Conservation (phyloP, 2,113 vertebrate genomes). For the Scytalopus superciliaris region DNA sequence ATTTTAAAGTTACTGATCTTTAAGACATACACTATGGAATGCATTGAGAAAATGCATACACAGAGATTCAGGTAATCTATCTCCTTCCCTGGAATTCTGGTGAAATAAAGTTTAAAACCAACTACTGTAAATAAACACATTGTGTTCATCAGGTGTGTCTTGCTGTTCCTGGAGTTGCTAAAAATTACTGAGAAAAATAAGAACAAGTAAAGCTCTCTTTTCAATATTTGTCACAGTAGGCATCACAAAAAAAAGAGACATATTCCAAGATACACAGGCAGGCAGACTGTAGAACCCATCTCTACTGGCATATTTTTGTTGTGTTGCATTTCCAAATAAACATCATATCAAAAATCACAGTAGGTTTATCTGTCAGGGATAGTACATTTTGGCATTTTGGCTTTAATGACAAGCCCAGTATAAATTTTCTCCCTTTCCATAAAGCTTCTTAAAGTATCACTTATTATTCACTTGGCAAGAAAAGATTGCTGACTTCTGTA, state of each 20-base stretch:
- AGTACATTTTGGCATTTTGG: background rate
- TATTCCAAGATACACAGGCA: background rate
- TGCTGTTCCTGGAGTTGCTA: background rate
- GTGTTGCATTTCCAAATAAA: background rate
- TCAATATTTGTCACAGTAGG: background rate
- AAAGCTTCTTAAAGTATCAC: background rate
- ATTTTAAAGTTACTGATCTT: slow-evolving; percentile 19
- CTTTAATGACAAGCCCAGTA: background rate
- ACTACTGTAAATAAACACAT: background rate
- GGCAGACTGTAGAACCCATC: background rate
- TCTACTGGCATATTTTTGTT: background rate
- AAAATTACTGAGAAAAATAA: background rate
- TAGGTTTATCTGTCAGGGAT: background rate
- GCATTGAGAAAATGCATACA: background rate
- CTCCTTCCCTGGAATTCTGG: background rate
- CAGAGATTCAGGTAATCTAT: background rate
- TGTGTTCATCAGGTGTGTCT: background rate
- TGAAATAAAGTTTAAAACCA: background rate
- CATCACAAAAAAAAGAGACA: background rate
- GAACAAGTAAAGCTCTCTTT: background rate
- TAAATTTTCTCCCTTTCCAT: background rate
- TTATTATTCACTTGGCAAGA: background rate
- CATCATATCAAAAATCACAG: background rate
- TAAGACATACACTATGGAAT: background rate
- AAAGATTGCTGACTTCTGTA: background rate